Conservation (phyloP, 2,113 vertebrate species). For the Dasypus novemcinctus region DNA sequence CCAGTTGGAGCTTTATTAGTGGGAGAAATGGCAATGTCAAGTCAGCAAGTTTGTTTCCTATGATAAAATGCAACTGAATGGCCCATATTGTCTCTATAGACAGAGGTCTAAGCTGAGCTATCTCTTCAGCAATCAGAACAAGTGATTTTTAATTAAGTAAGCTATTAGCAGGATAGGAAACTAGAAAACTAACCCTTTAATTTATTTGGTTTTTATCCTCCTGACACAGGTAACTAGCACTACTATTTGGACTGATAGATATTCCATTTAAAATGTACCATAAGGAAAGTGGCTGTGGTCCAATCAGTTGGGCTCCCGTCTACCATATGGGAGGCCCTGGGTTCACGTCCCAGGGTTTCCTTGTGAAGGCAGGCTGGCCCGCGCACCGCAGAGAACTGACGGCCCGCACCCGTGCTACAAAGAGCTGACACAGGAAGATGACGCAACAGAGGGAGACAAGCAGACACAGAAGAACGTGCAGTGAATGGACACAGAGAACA, state of each 20-base stretch:
- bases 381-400: no score
- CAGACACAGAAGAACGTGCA: no score
- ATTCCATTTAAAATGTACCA: background rate
- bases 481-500: no score
- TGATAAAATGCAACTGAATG: background rate
- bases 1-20: constrained; percentile 21
- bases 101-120: background rate
- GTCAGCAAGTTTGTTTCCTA: background rate
- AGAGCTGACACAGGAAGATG: no score
- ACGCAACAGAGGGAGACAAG: no score
- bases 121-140: constrained; percentile 1
- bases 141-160: background rate
- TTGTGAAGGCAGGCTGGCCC: no score
- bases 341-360: no score
- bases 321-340: no score
- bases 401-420: no score
- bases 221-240: background rate
- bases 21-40: background rate
- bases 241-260: background rate
- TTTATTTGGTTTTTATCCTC: background rate
- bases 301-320: no score
- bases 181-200: constrained; percentile 19
- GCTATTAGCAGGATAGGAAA: background rate
- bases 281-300: no score
- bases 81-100: background rate